Evolutionary conservation across 2,888 invertebrate species (phyloP), one percentile per base, ranked within the genome.

Genomic region (Drosophila borealis): DNA sequence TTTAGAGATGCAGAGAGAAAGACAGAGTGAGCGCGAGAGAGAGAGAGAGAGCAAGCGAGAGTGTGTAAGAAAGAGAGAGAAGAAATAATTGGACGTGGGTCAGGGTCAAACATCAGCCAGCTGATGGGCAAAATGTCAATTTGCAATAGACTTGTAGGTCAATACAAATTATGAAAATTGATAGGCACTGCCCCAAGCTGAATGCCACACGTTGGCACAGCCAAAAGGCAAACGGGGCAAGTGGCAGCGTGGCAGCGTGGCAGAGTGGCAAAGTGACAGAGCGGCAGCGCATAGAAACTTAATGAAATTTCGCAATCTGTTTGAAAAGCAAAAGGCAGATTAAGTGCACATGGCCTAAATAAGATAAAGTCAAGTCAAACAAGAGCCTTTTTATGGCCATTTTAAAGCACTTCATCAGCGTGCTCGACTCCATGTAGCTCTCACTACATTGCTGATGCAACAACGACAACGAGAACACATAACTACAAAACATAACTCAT

Each of bases 151-250:
- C 54, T 67, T 61, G 62, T 68, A 50, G 74, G 72, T 62, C 72
- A 74, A 55, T 64, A 59, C 63, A 64, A 69, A 74, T 69, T 64
- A 73, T 74, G 56, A 49, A 54, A 69, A 74, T 69, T 69, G 53
- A 72, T 53, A 34, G 45, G 34, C 48, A 57, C 13, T 17, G 21
- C 14, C 4, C 8, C 14, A 51, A 14, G 51, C 51, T 6, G 14
- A 14, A 14, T 51, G 36, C 29, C 29, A 8, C 29, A 29, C 29
- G 29, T 29, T 29, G 29, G 25, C 25, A 25, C 17, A 17, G 10
- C 34, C n/a, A 25, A 21, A 14, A n/a, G n/a, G 14, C 9, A 14
- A 14, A 1, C n/a, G 11, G 21, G 14, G 11, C 19, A 34, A 33
- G 13, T 6, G 5, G 21, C 21, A 21, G 1, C 5, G 21, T 5